phyloP scores from a whole-genome alignment of 2,888 invertebrate species.

The Caenorhabditis sp. region DNA sequence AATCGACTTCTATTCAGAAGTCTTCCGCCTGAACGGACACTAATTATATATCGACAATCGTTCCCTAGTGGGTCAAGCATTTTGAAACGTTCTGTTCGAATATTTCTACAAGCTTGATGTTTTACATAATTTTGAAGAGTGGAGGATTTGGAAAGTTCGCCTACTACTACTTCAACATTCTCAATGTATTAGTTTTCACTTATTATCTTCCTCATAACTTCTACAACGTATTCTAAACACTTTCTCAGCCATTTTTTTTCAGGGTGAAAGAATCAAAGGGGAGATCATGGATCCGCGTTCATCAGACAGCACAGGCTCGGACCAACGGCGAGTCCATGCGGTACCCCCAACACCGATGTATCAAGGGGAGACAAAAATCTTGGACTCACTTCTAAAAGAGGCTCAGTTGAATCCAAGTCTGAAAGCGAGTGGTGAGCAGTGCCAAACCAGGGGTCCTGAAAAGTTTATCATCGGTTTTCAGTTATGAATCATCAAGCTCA shows the following conservation, averaged over 20 bases:
- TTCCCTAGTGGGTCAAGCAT: background rate
- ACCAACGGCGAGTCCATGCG: constrained; percentile 67
- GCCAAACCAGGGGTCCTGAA: constrained; percentile 57
- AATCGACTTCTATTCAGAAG: background rate
- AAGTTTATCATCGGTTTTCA: constrained; percentile 16
- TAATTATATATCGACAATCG: background rate
- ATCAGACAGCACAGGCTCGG: constrained; percentile 56
- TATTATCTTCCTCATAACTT: too few relatives aligned
- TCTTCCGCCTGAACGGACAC: constrained; percentile 34
- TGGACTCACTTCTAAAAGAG: constrained; percentile 67
- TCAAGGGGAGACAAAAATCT: constrained; percentile 64
- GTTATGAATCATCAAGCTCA: constrained; percentile 53
- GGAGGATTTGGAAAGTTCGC: too few relatives aligned
- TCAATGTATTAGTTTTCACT: too few relatives aligned
- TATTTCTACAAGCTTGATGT: too few relatives aligned
- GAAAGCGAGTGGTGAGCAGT: constrained; percentile 61
- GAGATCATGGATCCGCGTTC: constrained; percentile 60
- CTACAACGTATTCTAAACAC: too few relatives aligned
- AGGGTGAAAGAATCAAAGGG: constrained; percentile 59
- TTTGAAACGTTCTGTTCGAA: constrained; percentile 7
- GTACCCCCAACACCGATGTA: constrained; percentile 69
- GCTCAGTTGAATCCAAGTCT: constrained; percentile 65
- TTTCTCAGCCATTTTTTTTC: background rate
- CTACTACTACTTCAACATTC: too few relatives aligned
- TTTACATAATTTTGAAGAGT: too few relatives aligned